phyloP scores from a whole-genome alignment of 1,140 invertebrate species.

The Theocolax elegans region DNA sequence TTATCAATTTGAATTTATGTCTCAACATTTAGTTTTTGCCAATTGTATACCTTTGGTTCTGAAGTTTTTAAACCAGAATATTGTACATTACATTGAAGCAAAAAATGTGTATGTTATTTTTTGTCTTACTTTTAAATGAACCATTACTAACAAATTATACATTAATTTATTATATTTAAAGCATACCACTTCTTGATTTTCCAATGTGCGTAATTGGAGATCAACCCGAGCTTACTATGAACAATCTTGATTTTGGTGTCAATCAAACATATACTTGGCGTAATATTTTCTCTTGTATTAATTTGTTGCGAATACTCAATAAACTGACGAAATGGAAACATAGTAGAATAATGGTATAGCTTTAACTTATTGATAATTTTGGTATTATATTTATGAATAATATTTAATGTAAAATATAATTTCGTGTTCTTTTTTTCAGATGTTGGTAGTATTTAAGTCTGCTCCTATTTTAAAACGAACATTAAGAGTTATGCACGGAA shows the following conservation, averaged over 20 bases:
- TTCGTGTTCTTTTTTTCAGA: constrained; percentile 75
- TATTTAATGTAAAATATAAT: too few relatives aligned
- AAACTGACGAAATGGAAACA: constrained; percentile 99
- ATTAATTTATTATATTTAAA: not conserved
- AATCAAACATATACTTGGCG: constrained; percentile 93
- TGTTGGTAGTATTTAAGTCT: constrained; percentile 99
- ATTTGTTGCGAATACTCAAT: constrained; percentile 95
- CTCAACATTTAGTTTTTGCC: constrained; percentile 98
- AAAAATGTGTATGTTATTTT: constrained; percentile 82
- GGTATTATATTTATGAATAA: not conserved
- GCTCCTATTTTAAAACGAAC: constrained; percentile 97
- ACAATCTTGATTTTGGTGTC: constrained; percentile 92
- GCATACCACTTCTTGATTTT: constrained; percentile 93
- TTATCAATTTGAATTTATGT: constrained; percentile 99
- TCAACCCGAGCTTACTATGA: constrained; percentile 92
- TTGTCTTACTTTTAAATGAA: not conserved
- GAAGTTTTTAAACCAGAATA: constrained; percentile 99
- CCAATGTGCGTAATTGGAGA: constrained; percentile 96
- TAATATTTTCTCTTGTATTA: constrained; percentile 98
- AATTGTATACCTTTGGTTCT: constrained; percentile 98
- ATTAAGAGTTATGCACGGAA: constrained; percentile 93
- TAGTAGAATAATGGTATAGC: constrained; percentile 92
- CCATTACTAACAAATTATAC: constrained; percentile 3
- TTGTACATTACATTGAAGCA: constrained; percentile 92
- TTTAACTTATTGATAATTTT: constrained; percentile 9